phyloP scores from a whole-genome alignment of 2,888 invertebrate species.

The Linyphia triangularis region DNA sequence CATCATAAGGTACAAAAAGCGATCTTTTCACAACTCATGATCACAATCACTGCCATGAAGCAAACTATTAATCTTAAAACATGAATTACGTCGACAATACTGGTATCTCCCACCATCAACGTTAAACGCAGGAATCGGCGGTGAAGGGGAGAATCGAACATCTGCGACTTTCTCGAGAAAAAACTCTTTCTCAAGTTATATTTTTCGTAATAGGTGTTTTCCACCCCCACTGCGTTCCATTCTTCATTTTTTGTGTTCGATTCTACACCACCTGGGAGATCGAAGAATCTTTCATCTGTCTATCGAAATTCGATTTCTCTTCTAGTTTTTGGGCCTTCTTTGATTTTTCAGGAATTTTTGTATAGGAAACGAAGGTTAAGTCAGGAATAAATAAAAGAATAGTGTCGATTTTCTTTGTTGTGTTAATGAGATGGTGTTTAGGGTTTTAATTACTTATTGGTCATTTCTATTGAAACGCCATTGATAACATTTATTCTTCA shows the following conservation, averaged over 20 bases:
- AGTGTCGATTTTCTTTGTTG: no score
- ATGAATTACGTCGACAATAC: neutral
- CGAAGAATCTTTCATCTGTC: slow-evolving; percentile 35
- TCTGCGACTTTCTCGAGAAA: slow-evolving; percentile 45
- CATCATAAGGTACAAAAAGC: no score
- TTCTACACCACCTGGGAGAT: neutral
- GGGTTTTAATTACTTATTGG: no score
- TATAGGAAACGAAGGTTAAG: no score
- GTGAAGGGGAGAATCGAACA: slow-evolving; percentile 26
- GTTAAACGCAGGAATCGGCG: neutral
- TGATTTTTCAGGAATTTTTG: no score
- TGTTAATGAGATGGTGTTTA: no score
- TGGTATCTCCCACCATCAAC: neutral
- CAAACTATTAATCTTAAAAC: neutral
- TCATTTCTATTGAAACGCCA: no score
- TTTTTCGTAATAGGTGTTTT: slow-evolving; percentile 46
- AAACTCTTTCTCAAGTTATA: slow-evolving; percentile 5
- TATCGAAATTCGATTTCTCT: slow-evolving; percentile 57
- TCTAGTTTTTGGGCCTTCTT: slow-evolving; percentile 12
- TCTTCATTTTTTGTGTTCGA: neutral
- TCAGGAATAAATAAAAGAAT: no score
- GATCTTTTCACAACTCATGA: no score
- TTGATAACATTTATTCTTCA: no score
- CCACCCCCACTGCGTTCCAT: neutral
- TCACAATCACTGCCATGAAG: no score